phyloP scores from a whole-genome alignment of 2,113 vertebrate genomes.

The Spea multiplicata region DNA sequence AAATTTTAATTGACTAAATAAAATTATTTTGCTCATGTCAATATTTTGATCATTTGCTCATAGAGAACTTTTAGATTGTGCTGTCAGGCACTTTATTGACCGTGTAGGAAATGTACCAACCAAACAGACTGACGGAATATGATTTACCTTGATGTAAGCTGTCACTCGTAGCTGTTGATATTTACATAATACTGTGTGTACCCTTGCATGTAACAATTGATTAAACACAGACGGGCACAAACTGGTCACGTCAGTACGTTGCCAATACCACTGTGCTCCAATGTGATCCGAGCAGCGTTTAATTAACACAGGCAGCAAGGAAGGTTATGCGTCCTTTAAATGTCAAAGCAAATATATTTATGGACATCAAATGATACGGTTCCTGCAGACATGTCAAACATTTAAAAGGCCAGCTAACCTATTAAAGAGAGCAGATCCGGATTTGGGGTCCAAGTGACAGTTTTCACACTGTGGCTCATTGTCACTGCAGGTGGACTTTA shows the following conservation, averaged over 20 bases:
- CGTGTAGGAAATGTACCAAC: background rate
- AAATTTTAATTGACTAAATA: no score
- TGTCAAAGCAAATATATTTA: background rate
- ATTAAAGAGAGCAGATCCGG: background rate
- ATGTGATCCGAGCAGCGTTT: slow-evolving; percentile 16
- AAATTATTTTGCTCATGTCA: no score
- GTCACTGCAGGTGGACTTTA: background rate
- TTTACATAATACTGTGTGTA: slow-evolving; percentile 1
- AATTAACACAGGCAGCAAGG: slow-evolving; percentile 16
- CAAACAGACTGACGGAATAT: background rate
- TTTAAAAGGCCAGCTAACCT: background rate
- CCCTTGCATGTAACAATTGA: slow-evolving; percentile 26
- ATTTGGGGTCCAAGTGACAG: background rate
- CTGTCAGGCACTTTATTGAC: background rate
- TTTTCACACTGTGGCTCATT: background rate
- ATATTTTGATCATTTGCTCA: no score
- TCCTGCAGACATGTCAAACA: background rate
- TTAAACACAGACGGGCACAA: slow-evolving; percentile 14
- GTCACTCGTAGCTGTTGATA: background rate
- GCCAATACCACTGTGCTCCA: slow-evolving; percentile 25
- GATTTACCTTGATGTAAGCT: slow-evolving; percentile 9
- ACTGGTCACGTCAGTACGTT: slow-evolving; percentile 23
- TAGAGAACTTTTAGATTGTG: background rate
- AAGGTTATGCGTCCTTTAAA: background rate
- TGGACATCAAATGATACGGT: slow-evolving; percentile 16